Evolutionary conservation across 1,140 invertebrate species (phyloP).

Genomic region (Trichonephila clavipes): DNA sequence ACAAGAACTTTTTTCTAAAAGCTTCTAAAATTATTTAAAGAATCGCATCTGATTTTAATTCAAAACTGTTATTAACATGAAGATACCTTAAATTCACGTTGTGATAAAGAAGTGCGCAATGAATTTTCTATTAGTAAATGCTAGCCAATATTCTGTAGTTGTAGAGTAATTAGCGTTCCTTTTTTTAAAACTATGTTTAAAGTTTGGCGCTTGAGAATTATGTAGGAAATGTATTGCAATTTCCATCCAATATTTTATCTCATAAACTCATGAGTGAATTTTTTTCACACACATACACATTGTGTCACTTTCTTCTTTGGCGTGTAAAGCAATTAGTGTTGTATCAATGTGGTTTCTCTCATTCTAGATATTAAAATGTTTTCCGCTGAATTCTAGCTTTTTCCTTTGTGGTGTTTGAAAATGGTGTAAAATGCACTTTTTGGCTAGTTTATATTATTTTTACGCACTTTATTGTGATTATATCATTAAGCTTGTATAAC

Average conservation of each 20-base stretch:
- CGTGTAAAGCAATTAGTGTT: constrained; percentile 33
- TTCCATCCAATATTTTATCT: constrained; percentile 39
- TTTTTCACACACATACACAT: neutral
- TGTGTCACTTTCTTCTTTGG: neutral
- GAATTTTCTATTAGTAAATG: neutral
- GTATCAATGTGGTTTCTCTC: neutral
- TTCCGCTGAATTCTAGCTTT: neutral
- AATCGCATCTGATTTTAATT: too few species aligned
- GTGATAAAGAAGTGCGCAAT: neutral
- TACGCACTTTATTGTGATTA: constrained; percentile 41
- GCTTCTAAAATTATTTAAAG: too few species aligned
- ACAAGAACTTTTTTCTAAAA: too few species aligned
- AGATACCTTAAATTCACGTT: neutral
- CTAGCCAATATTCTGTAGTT: neutral
- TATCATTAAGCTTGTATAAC: neutral
- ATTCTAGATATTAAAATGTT: neutral
- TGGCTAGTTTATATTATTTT: constrained; percentile 24
- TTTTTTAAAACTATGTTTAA: neutral
- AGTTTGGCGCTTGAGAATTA: neutral
- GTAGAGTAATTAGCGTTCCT: neutral
- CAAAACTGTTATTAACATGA: too few species aligned
- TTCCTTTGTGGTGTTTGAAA: constrained; percentile 1
- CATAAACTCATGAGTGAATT: constrained; percentile 20
- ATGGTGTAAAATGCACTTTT: constrained; percentile 10
- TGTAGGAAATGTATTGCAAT: constrained; percentile 24